Percentiles rank a stretch among this genome's conserved stretches.
Evolutionary conservation across 2,888 invertebrate species (phyloP).

Genomic region (Dryadula phaetusa): DNA sequence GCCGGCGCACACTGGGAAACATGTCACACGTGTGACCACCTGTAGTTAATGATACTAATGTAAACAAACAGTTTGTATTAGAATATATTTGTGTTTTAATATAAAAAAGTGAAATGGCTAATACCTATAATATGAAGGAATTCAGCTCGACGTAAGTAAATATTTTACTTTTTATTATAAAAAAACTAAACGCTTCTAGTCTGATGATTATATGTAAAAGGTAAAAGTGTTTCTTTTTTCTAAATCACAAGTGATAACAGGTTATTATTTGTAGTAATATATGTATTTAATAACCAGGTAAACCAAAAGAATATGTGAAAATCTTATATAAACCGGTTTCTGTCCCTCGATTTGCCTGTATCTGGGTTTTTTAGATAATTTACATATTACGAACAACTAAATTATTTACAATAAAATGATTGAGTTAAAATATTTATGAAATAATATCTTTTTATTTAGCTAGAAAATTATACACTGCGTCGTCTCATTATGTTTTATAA

Average conservation of each 20-base stretch:
- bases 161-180: slow-evolving; percentile 2
- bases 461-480: no score
- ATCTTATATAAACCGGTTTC: slow-evolving; percentile 13
- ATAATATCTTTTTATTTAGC: no score
- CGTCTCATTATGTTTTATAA: no score
- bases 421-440: no score
- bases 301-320: neutral
- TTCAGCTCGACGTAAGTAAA: slow-evolving; percentile 79
- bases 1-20: slow-evolving; percentile 55
- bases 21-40: slow-evolving; percentile 55
- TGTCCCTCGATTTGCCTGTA: neutral
- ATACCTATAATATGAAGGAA: slow-evolving; percentile 78
- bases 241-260: neutral
- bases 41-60: slow-evolving; percentile 38
- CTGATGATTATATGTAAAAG: neutral
- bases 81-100: slow-evolving; percentile 34
- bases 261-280: neutral
- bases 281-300: neutral
- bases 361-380: neutral
- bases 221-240: neutral
- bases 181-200: neutral
- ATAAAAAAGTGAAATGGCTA: slow-evolving; percentile 63
- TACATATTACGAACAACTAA: no score
- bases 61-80: slow-evolving; percentile 48
- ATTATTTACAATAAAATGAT: no score